phyloP scores from a whole-genome alignment of 23 tunicate species.

The Halocynthia aurantium region DNA sequence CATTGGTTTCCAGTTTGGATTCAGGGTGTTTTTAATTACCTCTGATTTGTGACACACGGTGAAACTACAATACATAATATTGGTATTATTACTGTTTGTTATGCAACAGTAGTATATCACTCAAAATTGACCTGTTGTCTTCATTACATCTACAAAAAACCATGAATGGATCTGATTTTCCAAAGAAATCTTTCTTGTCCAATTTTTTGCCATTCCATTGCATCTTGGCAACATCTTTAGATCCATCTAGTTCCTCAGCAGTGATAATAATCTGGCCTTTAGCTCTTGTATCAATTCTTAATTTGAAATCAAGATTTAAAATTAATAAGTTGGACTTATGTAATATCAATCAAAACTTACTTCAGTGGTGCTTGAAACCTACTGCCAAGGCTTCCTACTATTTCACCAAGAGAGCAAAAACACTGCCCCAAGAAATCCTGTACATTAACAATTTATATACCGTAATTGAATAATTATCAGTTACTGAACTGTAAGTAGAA shows the following conservation, averaged over 20 bases:
- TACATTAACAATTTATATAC: neutral
- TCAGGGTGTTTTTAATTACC: slow-evolving; percentile 67
- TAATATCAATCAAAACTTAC: slow-evolving; percentile 15
- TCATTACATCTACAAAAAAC: slow-evolving; percentile 80
- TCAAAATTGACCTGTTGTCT: slow-evolving; percentile 54
- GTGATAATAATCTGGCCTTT: slow-evolving; percentile 53
- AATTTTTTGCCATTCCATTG: slow-evolving; percentile 63
- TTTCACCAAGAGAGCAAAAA: slow-evolving; percentile 75
- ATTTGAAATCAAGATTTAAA: neutral
- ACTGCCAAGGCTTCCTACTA: slow-evolving; percentile 73
- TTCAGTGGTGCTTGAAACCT: slow-evolving; percentile 26
- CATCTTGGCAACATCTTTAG: slow-evolving; percentile 64
- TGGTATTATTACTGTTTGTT: neutral
- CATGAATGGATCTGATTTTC: slow-evolving; percentile 86
- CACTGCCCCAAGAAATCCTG: slow-evolving; percentile 85
- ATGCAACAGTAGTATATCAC: neutral
- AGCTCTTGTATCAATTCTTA: slow-evolving; percentile 3
- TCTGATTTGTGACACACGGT: slow-evolving; percentile 92
- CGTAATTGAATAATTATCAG: too few species aligned
- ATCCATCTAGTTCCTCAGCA: slow-evolving; percentile 77
- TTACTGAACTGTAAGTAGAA: too few species aligned
- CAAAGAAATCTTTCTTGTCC: slow-evolving; percentile 88
- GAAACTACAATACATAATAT: slow-evolving; percentile 33
- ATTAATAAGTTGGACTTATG: neutral
- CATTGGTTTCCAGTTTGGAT: slow-evolving; percentile 70